Base-by-base conservation (phyloP, 1,140 invertebrate species). In the Neodiprion lecontei region DNA sequence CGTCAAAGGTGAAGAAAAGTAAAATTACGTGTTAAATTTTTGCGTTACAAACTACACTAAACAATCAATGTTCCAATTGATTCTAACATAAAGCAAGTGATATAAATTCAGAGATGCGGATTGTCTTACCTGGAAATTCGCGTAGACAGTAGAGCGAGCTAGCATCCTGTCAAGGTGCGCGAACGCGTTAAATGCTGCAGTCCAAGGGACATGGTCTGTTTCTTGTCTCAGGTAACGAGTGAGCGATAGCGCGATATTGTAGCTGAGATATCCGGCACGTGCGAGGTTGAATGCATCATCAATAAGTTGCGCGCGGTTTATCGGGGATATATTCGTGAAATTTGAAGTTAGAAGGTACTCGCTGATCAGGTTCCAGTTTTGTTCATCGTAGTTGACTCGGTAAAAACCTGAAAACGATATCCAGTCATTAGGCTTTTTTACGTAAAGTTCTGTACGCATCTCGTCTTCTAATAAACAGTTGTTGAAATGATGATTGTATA, bases 211-310 rank as follows among this genome's bases (percentile, higher is more conserved):
- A 73, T 92, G 92, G 61, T 92, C 88, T 9, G 85, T 89, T 80
- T 94, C 93, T 7, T 88, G 81, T 66, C 85, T 81, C 72, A 94
- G 77, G 79, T 92, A 94, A 1, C 88, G 84, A 0, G 92, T 84
- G 7, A 92, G 86, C 3, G 90, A 84, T 40, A 94, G 86, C 0
- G 91, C 90, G 28, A 88, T 81, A 1, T 79, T 74, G 28, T 91
- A 90, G 7, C 77, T 70, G 3, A 93, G 74, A 7, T 91, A 83
- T 69, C 90, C 91, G 1, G 89, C 90, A 75, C 91, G 89, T 1
- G 93, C 93, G 67, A 96, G 86, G 80, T 91, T 92, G 50, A 94
- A 88, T 5, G 92, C 89, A 84, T 96, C 95, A 77, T 95, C 94
- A n/a, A 95, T 90, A 0, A 96, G 85, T 84, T 96, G 94, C 0